These are phyloP conservation scores for Nymphalis c-album DNA, from an alignment of 2,888 invertebrate species.

Conservation along the genomic window DNA sequence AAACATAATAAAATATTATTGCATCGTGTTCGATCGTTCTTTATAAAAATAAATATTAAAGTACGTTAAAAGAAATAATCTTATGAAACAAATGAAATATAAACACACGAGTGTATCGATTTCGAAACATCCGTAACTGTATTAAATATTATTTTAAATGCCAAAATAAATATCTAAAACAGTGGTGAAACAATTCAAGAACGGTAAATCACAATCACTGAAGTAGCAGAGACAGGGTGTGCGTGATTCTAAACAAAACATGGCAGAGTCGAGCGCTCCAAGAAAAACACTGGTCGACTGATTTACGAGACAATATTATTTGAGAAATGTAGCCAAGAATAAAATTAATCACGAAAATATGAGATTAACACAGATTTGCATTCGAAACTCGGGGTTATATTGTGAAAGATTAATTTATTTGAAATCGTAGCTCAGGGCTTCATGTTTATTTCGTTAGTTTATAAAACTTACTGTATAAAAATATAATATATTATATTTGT, in stretches of 20 bases:
- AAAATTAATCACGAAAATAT: constrained; percentile 71
- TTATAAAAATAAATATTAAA: background rate
- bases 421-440: background rate
- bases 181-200: constrained; percentile 57
- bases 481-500: background rate
- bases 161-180: constrained; percentile 52
- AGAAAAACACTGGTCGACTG: constrained; percentile 78
- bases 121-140: constrained; percentile 15
- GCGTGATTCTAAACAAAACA: constrained; percentile 81
- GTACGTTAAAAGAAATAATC: background rate
- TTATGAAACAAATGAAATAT: background rate
- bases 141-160: constrained; percentile 43
- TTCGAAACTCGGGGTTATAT: constrained; percentile 38
- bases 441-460: background rate
- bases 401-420: constrained; percentile 37
- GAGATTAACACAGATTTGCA: constrained; percentile 68
- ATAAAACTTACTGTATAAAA: background rate
- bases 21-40: background rate
- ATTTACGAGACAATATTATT: constrained; percentile 79
- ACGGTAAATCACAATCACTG: constrained; percentile 71
- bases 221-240: constrained; percentile 68
- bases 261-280: constrained; percentile 63
- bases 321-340: constrained; percentile 75
- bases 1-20: too few relatives aligned
- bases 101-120: background rate